Base-by-base conservation (phyloP, 2,797 vertebrate genomes). In the Hipposideros larvatus region DNA sequence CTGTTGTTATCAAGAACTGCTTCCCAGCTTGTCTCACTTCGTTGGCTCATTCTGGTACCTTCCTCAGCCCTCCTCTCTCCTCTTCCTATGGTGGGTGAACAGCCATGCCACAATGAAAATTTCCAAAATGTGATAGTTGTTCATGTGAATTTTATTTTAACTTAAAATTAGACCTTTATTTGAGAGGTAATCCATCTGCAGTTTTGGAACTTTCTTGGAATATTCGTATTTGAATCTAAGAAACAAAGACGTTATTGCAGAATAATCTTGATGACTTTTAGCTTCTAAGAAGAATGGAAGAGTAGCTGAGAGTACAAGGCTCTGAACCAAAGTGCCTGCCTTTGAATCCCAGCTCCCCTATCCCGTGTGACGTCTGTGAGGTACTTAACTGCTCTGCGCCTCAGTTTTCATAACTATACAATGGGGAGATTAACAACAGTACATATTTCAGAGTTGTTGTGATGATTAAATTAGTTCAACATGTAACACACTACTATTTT, bases 111-210 rank as follows among this genome's bases (percentile, higher is more conserved):
- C 26, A 24, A 8, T 37, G 34, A 51, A 21, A 43, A 51, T 61
- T 80, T 46, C 75, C 74, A 89, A 85, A 89, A 83, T 24, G 66
- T 0, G n/a, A 68, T 28, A 70, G 11, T 21, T 1, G 15, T 59
- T 65, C 22, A 89, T 18, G 65, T 66, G 48, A 83, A n/a, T 19
- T 48, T 66, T 48, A 87, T 65, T 73, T 94, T 51, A 84, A 71
- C 75, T 83, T 74, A 65, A 95, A 93, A 26, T 11, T 75, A 51
- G 19, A 53, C 21, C n/a, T 88, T 83, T 77, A 51, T 78, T 61
- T 85, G 61, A 53, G 75, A 93, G 46, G 79, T n/a, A 86, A 65
- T 28, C 46, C 43, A 71, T 41, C 51, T 77, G 59, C n/a, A 46
- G 65, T 53, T 57, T 79, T 63, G 65, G 11, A 68, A 46, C 24